Evolutionary conservation across 2,113 vertebrate species (phyloP), one percentile per base, ranked within the genome.

Genomic region (Abramis brama): DNA sequence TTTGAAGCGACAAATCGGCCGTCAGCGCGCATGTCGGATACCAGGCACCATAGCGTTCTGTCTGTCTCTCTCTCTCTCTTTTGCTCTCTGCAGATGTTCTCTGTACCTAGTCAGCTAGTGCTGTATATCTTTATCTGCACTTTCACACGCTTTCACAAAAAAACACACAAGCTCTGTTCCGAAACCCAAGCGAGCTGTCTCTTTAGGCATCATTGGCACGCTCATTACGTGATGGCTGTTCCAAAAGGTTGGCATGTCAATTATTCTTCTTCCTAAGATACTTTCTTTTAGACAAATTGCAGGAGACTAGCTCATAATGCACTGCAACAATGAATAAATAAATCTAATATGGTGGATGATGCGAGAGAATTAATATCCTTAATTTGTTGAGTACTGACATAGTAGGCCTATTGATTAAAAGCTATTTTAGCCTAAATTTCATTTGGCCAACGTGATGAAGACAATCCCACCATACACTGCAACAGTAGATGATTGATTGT

Each of bases 41-140:
- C 71, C 79, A 86, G 91, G 91, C 86, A 88, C 91, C 91, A 89
- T 89, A 92, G 92, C 90, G 91, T 87, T 91, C 17, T 66, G 15
- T 82, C 79, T 70, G 11, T 77, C 71, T 74, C 21, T 73, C 52
- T 74, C 45, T 77, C 70, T 45, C 57, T 43, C 10, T 74, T 75
- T 78, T 59, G n/a, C 57, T 64, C 82, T 85, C 13, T 66, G 76
- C 66, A 64, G n/a, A 30, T 84, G 25, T 15, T 45, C 71, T 83
- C 66, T 78, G 43, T 23, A 78, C 75, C 27, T 62, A 79, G 84
- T 70, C 83, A 82, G 59, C 33, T 74, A 68, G 43, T 86, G 27
- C 74, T 70, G 13, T 66, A 71, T 70, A 47, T 88, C 73, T 83
- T 75, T 30, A 64, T 88, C 87, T 83, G 71, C 27, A 73, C 50